Conservation (phyloP, 2,888 invertebrate species). For the Erebia palarica region DNA sequence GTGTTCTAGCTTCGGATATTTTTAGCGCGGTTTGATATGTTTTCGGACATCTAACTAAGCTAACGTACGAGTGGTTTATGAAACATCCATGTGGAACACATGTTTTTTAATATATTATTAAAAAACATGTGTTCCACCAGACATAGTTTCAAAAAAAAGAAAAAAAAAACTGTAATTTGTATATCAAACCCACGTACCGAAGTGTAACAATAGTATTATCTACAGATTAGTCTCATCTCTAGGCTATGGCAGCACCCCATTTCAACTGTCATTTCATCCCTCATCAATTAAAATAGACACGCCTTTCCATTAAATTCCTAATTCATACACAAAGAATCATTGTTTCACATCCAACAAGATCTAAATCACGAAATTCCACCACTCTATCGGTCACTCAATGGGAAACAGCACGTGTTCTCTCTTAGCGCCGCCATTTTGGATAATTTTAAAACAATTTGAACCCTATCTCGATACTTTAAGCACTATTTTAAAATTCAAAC, state of each 20-base stretch:
- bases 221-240: background rate
- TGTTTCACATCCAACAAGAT: constrained; percentile 21
- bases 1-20: no score
- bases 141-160: no score
- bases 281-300: constrained; percentile 12
- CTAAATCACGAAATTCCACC: constrained; percentile 27
- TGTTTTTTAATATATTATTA: no score
- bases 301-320: constrained; percentile 12
- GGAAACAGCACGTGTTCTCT: constrained; percentile 34
- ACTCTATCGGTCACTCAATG: constrained; percentile 32
- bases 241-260: background rate
- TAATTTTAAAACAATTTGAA: background rate
- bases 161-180: no score
- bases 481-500: background rate
- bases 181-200: no score
- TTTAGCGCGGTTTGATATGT: no score
- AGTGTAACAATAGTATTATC: no score
- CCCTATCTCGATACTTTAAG: background rate
- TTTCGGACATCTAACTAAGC: no score
- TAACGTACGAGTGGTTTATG: no score
- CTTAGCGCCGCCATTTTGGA: constrained; percentile 16
- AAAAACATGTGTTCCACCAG: no score
- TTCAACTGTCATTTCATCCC: background rate
- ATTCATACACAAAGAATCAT: constrained; percentile 19
- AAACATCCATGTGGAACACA: no score